phyloP scores from a whole-genome alignment of 1,140 invertebrate genomes.

The Saxidomus purpurata region DNA sequence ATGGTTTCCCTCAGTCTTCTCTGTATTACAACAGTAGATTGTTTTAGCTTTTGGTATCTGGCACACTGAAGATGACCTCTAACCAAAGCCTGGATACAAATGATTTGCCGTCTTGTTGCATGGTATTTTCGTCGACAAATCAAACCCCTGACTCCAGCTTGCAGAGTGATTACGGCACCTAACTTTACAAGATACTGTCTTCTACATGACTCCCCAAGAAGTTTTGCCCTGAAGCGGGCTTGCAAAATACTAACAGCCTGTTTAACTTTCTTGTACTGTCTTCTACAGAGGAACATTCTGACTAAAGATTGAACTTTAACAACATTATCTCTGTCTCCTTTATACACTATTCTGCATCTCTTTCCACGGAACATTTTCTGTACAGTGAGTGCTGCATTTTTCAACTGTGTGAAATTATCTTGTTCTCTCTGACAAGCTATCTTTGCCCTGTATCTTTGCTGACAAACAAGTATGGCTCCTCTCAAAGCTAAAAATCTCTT shows the following conservation, averaged over 20 bases:
- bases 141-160: slow-evolving; percentile 66
- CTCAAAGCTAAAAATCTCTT: slow-evolving; percentile 40
- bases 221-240: slow-evolving; percentile 40
- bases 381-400: slow-evolving; percentile 69
- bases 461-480: slow-evolving; percentile 48
- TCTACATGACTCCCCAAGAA: slow-evolving; percentile 14
- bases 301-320: slow-evolving; percentile 60
- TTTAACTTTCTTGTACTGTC: slow-evolving; percentile 31
- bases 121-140: slow-evolving; percentile 37
- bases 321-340: slow-evolving; percentile 40
- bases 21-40: slow-evolving; percentile 68
- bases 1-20: slow-evolving; percentile 27
- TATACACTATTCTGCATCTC: slow-evolving; percentile 6
- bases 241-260: slow-evolving; percentile 50
- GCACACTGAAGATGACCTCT: slow-evolving; percentile 39
- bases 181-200: background rate
- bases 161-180: slow-evolving; percentile 70
- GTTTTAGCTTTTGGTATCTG: slow-evolving; percentile 55
- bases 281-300: slow-evolving; percentile 43
- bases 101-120: background rate
- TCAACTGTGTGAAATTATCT: slow-evolving; percentile 34
- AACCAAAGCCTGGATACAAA: slow-evolving; percentile 70
- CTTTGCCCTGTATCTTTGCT: slow-evolving; percentile 54
- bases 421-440: background rate
- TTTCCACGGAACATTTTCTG: slow-evolving; percentile 59